A percentile compares a stretch with the other conserved stretches of the same genome.
Conservation (phyloP, 2,888 invertebrate species). For the Azorinus chamasolen region DNA sequence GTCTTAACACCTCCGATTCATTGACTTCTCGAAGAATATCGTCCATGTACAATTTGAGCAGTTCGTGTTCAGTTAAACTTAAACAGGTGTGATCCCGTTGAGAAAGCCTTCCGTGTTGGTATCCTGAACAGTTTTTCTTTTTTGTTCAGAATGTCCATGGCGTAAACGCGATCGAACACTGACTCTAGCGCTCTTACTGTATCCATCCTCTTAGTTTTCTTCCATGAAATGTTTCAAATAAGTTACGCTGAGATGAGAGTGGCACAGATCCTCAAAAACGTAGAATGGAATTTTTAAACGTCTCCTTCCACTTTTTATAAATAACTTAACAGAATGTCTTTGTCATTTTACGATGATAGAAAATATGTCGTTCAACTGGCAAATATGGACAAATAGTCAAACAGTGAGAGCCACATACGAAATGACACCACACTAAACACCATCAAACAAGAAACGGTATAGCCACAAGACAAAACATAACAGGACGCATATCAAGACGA, state of each 20-base stretch:
- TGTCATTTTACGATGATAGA: too few relatives aligned
- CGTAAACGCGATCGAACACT: constrained; percentile 26
- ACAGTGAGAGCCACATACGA: too few relatives aligned
- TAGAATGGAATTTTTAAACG: constrained; percentile 29
- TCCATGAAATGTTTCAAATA: too few relatives aligned
- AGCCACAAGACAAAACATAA: too few relatives aligned
- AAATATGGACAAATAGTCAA: too few relatives aligned
- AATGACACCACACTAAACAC: too few relatives aligned
- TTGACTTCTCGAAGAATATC: constrained; percentile 40
- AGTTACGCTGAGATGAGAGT: too few relatives aligned
- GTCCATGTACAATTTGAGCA: constrained; percentile 39
- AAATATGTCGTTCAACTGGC: too few relatives aligned
- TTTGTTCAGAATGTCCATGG: constrained; percentile 16
- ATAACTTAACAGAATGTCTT: constrained; percentile 17
- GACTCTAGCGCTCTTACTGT: constrained; percentile 13
- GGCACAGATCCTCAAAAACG: constrained; percentile 13
- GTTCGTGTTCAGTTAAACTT: constrained; percentile 16
- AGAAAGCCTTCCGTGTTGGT: constrained; percentile 23
- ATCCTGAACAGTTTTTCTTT: constrained; percentile 41
- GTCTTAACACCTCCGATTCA: constrained; percentile 25
- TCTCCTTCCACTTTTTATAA: too few relatives aligned
- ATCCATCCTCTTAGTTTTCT: too few relatives aligned
- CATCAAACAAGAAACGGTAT: too few relatives aligned
- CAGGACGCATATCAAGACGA: too few relatives aligned
- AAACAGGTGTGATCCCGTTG: constrained; percentile 42